A percentile compares a stretch with the other conserved stretches of the same genome.
Conservation (phyloP, 2,797 vertebrate species). For the Chaetophractus vellerosus region DNA sequence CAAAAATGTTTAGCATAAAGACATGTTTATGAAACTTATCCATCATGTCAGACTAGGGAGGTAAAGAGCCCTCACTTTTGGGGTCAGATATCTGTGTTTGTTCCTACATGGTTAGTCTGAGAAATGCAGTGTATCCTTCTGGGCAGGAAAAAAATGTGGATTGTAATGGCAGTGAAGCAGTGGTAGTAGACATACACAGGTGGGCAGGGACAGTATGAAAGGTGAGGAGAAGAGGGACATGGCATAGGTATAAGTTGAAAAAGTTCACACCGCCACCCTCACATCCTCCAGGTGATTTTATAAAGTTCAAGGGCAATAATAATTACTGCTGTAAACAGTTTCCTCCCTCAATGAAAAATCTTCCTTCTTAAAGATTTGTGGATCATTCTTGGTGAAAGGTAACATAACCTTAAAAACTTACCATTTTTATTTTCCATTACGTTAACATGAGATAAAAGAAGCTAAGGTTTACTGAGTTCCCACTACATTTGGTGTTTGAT, state of each 20-base stretch:
- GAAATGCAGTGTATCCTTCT: background rate
- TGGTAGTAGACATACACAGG: background rate
- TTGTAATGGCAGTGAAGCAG: background rate
- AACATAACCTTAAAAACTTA: background rate
- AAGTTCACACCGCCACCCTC: background rate
- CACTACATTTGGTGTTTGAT: background rate
- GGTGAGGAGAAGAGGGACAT: background rate
- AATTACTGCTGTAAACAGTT: background rate
- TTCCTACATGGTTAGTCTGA: background rate
- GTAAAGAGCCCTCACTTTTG: background rate
- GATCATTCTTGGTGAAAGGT: background rate
- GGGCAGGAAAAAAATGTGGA: background rate
- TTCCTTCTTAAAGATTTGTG: background rate
- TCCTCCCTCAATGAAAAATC: background rate
- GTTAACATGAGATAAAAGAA: background rate
- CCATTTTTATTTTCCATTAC: background rate
- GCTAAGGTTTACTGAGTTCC: background rate
- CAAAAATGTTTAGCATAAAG: background rate
- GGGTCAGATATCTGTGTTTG: background rate
- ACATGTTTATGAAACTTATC: background rate
- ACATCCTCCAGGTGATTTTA: background rate
- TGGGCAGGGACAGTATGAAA: background rate
- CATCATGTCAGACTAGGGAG: background rate
- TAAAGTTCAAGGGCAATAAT: background rate
- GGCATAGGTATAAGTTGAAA: background rate